phyloP scores from a whole-genome alignment of 2,797 vertebrate genomes.

The Buphagus erythrorhynchus region DNA sequence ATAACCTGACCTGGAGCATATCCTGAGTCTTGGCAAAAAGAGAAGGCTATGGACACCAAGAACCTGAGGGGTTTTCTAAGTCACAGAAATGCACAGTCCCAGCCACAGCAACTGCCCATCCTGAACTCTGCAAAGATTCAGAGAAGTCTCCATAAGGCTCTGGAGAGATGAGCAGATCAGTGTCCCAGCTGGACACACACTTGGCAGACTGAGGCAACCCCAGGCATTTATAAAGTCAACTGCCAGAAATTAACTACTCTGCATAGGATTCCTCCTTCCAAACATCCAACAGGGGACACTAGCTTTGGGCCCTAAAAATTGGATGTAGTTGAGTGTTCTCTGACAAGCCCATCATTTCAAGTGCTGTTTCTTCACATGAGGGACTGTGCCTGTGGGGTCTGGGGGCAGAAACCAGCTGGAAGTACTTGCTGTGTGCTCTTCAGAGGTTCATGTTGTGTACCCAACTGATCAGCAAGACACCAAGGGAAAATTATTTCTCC shows the following conservation, averaged over 20 bases:
- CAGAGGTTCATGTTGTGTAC: not conserved
- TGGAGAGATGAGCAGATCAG: not conserved
- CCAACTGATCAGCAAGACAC: not conserved
- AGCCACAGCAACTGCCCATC: not conserved
- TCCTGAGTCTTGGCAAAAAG: not conserved
- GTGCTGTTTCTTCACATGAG: not conserved
- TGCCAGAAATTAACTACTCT: not conserved
- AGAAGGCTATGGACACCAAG: accelerated
- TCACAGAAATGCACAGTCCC: not conserved
- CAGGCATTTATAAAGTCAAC: not conserved
- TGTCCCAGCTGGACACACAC: not conserved
- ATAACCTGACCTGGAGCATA: not conserved
- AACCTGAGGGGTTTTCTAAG: not conserved
- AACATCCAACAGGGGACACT: not conserved
- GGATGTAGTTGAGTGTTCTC: accelerated
- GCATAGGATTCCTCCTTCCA: not conserved
- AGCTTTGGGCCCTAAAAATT: not conserved
- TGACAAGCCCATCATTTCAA: not conserved
- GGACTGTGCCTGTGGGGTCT: too few relatives aligned
- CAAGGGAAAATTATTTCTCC: not conserved
- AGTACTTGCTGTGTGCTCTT: not conserved
- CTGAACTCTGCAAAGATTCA: not conserved
- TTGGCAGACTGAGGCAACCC: not conserved
- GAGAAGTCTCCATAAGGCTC: not conserved
- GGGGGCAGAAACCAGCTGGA: not conserved